Conservation (phyloP, 2,888 invertebrate species). For the Steinernema scapterisci region DNA sequence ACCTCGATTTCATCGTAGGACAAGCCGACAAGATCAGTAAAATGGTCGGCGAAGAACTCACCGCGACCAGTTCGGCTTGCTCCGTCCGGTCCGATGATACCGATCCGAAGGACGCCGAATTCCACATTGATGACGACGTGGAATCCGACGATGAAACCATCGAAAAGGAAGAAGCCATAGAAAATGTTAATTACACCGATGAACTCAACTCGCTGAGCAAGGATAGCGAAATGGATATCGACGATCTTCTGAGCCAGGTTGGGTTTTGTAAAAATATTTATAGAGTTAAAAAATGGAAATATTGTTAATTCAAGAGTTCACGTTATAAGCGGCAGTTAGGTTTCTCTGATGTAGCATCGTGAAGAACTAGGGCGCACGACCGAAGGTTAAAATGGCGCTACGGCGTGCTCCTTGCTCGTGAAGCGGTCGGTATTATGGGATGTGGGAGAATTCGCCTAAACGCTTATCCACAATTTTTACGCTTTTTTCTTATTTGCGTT, state of each 20-base stretch:
- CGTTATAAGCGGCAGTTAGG: no score
- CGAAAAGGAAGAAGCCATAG: constrained; percentile 43
- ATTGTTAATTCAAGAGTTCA: not conserved
- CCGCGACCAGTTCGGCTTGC: constrained; percentile 36
- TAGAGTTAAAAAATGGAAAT: constrained; percentile 22
- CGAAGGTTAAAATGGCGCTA: no score
- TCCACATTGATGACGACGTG: constrained; percentile 7
- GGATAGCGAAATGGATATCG: constrained; percentile 86
- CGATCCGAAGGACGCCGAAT: constrained; percentile 35
- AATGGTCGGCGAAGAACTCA: constrained; percentile 58
- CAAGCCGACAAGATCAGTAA: constrained; percentile 87
- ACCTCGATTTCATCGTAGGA: constrained; percentile 94
- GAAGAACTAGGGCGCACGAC: no score
- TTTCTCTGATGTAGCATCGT: no score
- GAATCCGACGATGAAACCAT: constrained; percentile 36
- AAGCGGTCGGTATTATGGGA: not conserved
- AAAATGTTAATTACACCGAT: constrained; percentile 70
- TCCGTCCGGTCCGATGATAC: constrained; percentile 29
- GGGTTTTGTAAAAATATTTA: no score
- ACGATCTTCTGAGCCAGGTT: constrained; percentile 77
- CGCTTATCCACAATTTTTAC: constrained; percentile 26
- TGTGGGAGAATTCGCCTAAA: no score
- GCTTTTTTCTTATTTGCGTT: not conserved
- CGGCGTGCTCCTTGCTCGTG: no score
- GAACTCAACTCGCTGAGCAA: constrained; percentile 85